These are phyloP conservation scores for Fistularia commersonii DNA, from an alignment of 2,797 vertebrate genomes.

Conservation along the genomic window DNA sequence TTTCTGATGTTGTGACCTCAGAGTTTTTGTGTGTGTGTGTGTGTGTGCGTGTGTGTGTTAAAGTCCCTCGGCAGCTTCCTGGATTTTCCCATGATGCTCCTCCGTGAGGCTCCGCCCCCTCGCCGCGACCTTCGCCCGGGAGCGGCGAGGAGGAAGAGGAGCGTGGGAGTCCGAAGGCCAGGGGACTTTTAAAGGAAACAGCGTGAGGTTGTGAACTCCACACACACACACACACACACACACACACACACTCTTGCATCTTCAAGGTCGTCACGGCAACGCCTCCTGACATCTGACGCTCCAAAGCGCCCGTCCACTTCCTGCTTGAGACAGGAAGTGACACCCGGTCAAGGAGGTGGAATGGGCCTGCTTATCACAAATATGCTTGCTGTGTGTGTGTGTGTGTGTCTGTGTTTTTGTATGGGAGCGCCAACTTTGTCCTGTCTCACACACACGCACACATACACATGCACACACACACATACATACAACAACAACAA, in stretches of 20 bases:
- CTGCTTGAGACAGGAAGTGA: slow-evolving; percentile 44
- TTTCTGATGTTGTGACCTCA: too few relatives aligned
- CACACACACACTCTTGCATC: slow-evolving; percentile 17
- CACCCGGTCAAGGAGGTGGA: background rate
- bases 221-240: slow-evolving; percentile 10
- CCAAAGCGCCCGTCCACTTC: slow-evolving; percentile 27
- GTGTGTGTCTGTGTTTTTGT: slow-evolving; percentile 10
- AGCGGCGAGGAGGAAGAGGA: slow-evolving; percentile 19
- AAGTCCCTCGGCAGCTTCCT: too few relatives aligned
- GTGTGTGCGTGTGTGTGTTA: background rate
- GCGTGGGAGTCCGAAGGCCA: slow-evolving; percentile 34
- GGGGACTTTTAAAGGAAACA: slow-evolving; percentile 54
- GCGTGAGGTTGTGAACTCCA: slow-evolving; percentile 21
- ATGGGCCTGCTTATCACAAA: background rate
- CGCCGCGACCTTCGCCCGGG: slow-evolving; percentile 3
- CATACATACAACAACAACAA: too few relatives aligned
- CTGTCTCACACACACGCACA: slow-evolving; percentile 32
- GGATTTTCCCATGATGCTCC: background rate
- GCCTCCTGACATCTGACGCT: slow-evolving; percentile 9
- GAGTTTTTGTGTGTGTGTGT: background rate
- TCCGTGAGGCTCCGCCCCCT: background rate
- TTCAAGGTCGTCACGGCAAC: slow-evolving; percentile 19
- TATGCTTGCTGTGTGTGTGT: slow-evolving; percentile 4
- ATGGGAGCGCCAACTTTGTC: slow-evolving; percentile 50
- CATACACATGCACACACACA: background rate